Evolutionary conservation across 1,140 invertebrate genomes (phyloP).

Genomic region (Mamestra configurata): DNA sequence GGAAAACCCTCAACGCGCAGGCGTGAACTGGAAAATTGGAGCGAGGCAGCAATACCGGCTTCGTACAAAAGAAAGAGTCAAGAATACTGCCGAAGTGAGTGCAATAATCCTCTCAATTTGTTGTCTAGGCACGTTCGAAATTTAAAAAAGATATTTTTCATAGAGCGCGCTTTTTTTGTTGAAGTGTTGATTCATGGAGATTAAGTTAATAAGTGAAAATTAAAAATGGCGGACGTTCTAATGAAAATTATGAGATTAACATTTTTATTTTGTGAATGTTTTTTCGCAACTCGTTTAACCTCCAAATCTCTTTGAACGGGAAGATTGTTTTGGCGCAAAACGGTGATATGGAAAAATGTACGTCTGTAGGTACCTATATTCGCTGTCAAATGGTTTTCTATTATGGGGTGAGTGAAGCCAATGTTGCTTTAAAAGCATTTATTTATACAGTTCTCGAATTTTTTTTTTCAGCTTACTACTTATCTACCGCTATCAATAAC

Average conservation of each 20-base stretch:
- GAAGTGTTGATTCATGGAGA: neutral
- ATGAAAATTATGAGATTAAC: neutral
- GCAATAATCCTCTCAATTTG: conserved; percentile 81
- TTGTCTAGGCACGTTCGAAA: conserved; percentile 80
- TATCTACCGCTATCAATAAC: no score
- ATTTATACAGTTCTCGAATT: no score
- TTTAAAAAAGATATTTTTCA: conserved; percentile 65
- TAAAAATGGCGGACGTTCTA: neutral
- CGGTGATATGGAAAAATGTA: no score
- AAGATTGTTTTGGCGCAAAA: no score
- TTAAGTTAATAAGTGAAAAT: neutral
- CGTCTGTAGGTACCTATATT: no score
- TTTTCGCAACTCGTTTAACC: neutral
- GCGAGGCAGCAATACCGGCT: conserved; percentile 58
- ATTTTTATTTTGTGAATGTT: neutral
- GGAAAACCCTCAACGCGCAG: conserved; percentile 76
- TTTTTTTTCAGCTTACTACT: no score
- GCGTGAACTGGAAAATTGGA: conserved; percentile 76
- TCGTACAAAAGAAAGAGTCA: conserved; percentile 65
- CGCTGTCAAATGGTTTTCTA: no score
- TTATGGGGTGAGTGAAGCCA: no score
- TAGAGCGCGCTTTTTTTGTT: conserved; percentile 13
- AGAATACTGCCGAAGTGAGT: conserved; percentile 65
- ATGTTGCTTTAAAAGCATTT: no score
- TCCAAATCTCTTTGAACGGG: no score